Conservation (phyloP, 2,888 invertebrate species). For the Mesochorus sp. region DNA sequence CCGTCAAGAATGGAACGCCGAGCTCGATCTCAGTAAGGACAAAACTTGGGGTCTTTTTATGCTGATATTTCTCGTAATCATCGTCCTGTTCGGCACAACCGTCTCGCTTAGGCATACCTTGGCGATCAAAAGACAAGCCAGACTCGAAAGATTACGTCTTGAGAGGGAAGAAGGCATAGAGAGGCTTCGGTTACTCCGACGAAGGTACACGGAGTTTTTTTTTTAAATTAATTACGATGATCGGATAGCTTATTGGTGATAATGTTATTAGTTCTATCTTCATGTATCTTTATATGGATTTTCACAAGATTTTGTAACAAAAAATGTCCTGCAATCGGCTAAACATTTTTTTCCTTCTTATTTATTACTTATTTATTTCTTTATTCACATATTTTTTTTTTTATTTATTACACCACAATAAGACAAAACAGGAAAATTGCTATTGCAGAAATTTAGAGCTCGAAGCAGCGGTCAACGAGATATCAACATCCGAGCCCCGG, state of each 20-base stretch:
- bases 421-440: no score
- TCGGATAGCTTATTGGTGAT: no score
- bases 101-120: slow-evolving; percentile 84
- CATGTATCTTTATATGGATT: no score
- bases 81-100: slow-evolving; percentile 84
- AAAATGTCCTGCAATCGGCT: no score
- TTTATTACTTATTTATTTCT: no score
- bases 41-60: slow-evolving; percentile 74
- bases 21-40: slow-evolving; percentile 46
- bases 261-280: no score
- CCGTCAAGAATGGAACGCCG: slow-evolving; percentile 84
- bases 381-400: no score
- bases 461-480: slow-evolving; percentile 65
- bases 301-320: no score
- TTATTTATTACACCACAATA: background rate
- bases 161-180: slow-evolving; percentile 85
- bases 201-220: no score
- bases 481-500: slow-evolving; percentile 83
- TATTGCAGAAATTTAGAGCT: slow-evolving; percentile 67
- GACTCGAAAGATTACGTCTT: slow-evolving; percentile 83
- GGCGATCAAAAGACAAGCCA: slow-evolving; percentile 83
- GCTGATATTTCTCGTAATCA: slow-evolving; percentile 77
- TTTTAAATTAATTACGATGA: no score
- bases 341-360: background rate
- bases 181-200: slow-evolving; percentile 82